These are phyloP conservation scores for Magallana gigas DNA, from an alignment of 1,140 invertebrate genomes.

Conservation along the genomic window DNA sequence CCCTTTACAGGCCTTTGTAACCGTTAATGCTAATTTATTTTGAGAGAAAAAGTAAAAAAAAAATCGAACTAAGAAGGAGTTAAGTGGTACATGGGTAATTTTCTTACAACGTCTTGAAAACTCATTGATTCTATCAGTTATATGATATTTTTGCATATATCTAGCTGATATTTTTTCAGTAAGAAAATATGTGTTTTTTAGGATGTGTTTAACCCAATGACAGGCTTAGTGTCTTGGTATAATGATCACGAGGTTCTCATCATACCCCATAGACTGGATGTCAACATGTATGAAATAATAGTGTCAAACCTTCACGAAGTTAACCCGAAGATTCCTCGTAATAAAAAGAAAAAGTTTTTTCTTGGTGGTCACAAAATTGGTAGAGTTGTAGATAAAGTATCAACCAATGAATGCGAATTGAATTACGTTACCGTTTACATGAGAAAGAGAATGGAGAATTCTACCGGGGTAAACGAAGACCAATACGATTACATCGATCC, in stretches of 20 bases:
- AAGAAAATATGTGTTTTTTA: neutral
- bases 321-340: neutral
- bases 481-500: constrained; percentile 49
- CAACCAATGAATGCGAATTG: neutral
- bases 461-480: constrained; percentile 21
- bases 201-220: constrained; percentile 39
- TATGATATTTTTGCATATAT: neutral
- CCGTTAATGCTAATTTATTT: too few relatives aligned
- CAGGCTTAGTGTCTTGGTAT: constrained; percentile 42
- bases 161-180: too few relatives aligned
- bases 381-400: constrained; percentile 6
- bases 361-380: constrained; percentile 45
- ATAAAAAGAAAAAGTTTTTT: constrained; percentile 1
- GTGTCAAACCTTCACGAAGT: constrained; percentile 8
- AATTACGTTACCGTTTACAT: neutral
- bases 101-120: too few relatives aligned
- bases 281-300: constrained; percentile 47
- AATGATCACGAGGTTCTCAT: constrained; percentile 40
- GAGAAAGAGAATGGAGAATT: constrained; percentile 31
- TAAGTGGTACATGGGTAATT: too few relatives aligned
- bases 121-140: neutral
- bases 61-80: too few relatives aligned
- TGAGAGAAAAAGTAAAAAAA: too few relatives aligned
- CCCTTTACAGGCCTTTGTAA: too few relatives aligned
- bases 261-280: constrained; percentile 37